Evolutionary conservation across 2,888 invertebrate species (phyloP).

Genomic region (Dexiosoma caninum): DNA sequence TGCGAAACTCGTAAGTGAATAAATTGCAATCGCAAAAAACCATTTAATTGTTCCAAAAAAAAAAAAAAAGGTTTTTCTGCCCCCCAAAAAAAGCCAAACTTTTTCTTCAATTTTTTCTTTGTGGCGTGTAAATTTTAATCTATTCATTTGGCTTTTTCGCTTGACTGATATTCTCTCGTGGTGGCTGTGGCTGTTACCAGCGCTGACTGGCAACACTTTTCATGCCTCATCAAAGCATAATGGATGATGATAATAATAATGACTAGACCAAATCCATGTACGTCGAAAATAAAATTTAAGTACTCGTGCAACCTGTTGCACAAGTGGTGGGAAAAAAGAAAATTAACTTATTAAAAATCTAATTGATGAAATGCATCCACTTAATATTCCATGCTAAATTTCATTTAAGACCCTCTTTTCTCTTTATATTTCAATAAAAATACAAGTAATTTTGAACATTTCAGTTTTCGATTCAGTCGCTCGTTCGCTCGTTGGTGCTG

Average conservation of each 20-base stretch:
- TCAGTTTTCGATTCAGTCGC: no score
- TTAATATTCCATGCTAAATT: constrained; percentile 44
- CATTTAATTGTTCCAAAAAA: constrained; percentile 12
- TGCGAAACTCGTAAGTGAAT: constrained; percentile 10
- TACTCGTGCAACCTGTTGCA: constrained; percentile 34
- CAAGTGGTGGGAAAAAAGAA: constrained; percentile 47
- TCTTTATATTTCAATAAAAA: neutral
- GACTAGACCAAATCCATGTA: constrained; percentile 21
- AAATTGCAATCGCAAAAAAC: constrained; percentile 8
- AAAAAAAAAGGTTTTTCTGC: neutral
- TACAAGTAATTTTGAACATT: neutral
- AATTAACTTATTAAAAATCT: constrained; percentile 57
- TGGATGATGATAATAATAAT: constrained; percentile 34
- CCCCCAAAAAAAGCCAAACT: neutral
- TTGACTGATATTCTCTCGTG: constrained; percentile 52
- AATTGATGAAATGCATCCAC: constrained; percentile 51
- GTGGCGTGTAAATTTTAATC: constrained; percentile 15
- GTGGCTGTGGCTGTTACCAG: constrained; percentile 24
- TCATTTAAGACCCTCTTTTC: constrained; percentile 17
- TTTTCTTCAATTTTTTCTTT: constrained; percentile 11
- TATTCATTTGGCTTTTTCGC: constrained; percentile 41
- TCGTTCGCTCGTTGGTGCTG: no score
- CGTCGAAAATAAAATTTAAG: neutral
- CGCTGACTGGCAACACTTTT: constrained; percentile 56
- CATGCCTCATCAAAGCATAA: constrained; percentile 60